phyloP scores from a whole-genome alignment of 2,113 vertebrate species.

The Acrocephalus kingi region DNA sequence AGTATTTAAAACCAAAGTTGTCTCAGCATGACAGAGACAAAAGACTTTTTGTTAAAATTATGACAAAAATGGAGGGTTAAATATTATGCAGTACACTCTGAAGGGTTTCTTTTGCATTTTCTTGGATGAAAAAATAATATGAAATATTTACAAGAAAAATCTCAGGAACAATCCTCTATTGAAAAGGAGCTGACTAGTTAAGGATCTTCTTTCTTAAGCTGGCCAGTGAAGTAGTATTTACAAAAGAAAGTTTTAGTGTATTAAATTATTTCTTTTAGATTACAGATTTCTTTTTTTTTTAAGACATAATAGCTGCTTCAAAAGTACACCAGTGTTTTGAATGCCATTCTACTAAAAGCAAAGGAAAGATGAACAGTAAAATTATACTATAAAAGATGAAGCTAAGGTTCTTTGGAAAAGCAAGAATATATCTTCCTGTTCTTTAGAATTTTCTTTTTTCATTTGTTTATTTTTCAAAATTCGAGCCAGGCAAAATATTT shows the following conservation, averaged over 20 bases:
- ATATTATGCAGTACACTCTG: not conserved
- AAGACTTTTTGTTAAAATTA: not conserved
- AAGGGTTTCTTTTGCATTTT: not conserved
- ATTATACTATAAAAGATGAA: not conserved
- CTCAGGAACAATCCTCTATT: not conserved
- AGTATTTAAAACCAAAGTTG: not conserved
- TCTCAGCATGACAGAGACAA: not conserved
- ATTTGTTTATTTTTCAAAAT: not conserved
- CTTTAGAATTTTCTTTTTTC: not conserved
- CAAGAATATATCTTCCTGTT: not conserved
- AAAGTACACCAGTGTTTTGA: not conserved
- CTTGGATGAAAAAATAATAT: not conserved
- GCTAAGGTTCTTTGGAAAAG: not conserved
- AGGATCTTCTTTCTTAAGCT: not conserved
- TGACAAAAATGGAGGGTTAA: not conserved
- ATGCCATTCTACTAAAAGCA: not conserved
- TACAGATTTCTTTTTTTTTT: not conserved
- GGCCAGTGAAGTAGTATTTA: not conserved
- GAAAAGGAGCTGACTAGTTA: not conserved
- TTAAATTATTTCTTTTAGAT: not conserved
- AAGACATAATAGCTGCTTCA: not conserved
- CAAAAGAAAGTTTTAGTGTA: not conserved
- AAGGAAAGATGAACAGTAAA: not conserved
- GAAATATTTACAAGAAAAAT: not conserved
- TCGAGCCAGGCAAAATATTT: not conserved